Percentiles rank a stretch among this genome's conserved stretches.
phyloP scores from a whole-genome alignment of 2,797 vertebrate genomes.

The Hemibagrus guttatus region DNA sequence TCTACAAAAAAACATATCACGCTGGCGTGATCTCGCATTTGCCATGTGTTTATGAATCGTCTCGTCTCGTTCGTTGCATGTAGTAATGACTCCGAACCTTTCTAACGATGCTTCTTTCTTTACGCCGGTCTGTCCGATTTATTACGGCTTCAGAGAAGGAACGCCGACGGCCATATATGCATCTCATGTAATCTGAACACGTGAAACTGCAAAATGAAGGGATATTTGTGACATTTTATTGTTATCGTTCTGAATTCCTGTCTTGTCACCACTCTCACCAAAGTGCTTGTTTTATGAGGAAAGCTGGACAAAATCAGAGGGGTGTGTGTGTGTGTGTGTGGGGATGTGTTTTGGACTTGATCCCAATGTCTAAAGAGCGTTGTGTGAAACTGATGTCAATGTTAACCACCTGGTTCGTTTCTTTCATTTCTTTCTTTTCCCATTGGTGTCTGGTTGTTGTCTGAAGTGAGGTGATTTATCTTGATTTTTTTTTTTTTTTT shows the following conservation, averaged over 20 bases:
- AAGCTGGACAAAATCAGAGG: conserved; percentile 63
- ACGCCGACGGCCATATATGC: conserved; percentile 49
- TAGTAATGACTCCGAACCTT: conserved; percentile 20
- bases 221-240: conserved; percentile 51
- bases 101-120: conserved; percentile 44
- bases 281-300: conserved; percentile 78
- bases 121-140: conserved; percentile 43
- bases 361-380: conserved; percentile 23
- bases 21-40: conserved; percentile 66
- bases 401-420: conserved; percentile 76
- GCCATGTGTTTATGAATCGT: conserved; percentile 31
- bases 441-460: conserved; percentile 58
- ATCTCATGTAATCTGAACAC: conserved; percentile 70
- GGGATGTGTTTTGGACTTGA: conserved; percentile 18
- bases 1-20: conserved; percentile 50
- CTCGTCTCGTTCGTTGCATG: conserved; percentile 27
- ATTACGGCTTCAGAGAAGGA: conserved; percentile 40
- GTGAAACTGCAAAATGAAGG: conserved; percentile 76
- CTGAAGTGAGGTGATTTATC: conserved; percentile 53
- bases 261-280: conserved; percentile 77
- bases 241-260: conserved; percentile 55
- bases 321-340: conserved; percentile 15
- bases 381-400: conserved; percentile 71
- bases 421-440: background rate
- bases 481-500: conserved; percentile 37